Evolutionary conservation across 2,797 vertebrate genomes (phyloP).

Genomic region (Manis javanica): DNA sequence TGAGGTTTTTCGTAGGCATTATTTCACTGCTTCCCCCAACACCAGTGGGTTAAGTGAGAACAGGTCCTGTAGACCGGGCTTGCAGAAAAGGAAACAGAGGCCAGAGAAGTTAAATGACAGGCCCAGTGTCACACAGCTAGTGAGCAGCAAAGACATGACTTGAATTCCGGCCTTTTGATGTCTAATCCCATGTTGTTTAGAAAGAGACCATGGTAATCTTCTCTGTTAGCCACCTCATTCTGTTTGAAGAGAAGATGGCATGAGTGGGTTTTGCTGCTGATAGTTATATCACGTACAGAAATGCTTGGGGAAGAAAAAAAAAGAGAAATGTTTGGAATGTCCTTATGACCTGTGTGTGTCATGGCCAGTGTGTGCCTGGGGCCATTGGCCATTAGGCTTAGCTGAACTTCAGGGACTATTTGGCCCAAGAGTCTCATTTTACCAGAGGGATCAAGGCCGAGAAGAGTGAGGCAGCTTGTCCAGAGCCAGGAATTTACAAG

Average conservation of each 20-base stretch:
- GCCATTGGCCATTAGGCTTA: background rate
- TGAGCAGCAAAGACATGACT: background rate
- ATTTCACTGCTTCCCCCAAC: background rate
- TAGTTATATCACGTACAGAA: background rate
- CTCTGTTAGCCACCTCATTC: background rate
- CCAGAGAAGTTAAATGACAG: background rate
- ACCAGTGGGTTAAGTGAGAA: background rate
- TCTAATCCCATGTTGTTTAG: background rate
- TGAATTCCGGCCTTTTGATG: background rate
- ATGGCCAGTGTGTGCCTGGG: background rate
- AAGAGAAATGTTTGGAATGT: background rate
- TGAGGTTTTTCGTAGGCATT: background rate
- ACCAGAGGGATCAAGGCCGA: background rate
- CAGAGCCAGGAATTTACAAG: accelerated
- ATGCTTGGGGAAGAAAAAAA: background rate
- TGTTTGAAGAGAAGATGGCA: background rate
- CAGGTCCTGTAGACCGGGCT: background rate
- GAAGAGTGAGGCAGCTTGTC: background rate
- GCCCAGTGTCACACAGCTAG: background rate
- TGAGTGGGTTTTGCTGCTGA: background rate
- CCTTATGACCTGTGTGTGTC: background rate
- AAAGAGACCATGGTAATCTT: background rate
- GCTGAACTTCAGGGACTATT: background rate
- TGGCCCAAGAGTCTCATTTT: background rate
- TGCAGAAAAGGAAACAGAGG: background rate